These are phyloP conservation scores for Macropodus opercularis DNA, from an alignment of 2,797 vertebrate species.

Conservation along the genomic window DNA sequence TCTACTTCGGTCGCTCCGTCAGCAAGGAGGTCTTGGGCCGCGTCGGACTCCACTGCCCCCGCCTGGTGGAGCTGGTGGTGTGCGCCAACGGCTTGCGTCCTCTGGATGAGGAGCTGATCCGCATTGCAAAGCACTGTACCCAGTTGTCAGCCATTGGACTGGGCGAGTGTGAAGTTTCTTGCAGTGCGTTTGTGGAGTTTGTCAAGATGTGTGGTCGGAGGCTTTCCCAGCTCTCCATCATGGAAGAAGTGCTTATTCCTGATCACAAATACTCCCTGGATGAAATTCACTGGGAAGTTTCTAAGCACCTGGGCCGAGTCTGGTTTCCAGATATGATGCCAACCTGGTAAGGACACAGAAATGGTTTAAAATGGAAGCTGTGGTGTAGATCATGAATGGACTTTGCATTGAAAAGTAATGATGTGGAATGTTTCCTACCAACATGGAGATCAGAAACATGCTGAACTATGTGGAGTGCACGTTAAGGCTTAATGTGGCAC, in stretches of 20 bases:
- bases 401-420: constrained; percentile 35
- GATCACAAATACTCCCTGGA: constrained; percentile 96
- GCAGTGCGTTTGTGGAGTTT: constrained; percentile 97
- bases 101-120: constrained; percentile 96
- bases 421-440: constrained; percentile 37
- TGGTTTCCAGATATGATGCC: constrained; percentile 99
- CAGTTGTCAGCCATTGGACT: constrained; percentile 94
- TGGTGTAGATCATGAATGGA: constrained; percentile 4
- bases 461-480: constrained; percentile 22
- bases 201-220: constrained; percentile 97
- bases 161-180: constrained; percentile 97
- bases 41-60: constrained; percentile 95
- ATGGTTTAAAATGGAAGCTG: constrained; percentile 1
- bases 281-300: constrained; percentile 99
- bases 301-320: constrained; percentile 95
- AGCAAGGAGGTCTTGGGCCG: constrained; percentile 97
- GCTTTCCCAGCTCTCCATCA: constrained; percentile 96
- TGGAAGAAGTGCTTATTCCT: constrained; percentile 98
- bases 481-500: constrained; percentile 9
- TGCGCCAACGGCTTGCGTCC: constrained; percentile 96
- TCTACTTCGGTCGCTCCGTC: constrained; percentile 97
- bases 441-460: constrained; percentile 26
- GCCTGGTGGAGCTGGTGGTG: constrained; percentile 95
- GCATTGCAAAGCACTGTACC: constrained; percentile 95
- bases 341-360: constrained; percentile 85